Conservation (phyloP, 2,113 vertebrate species). For the Nothocercus nigrocapillus region DNA sequence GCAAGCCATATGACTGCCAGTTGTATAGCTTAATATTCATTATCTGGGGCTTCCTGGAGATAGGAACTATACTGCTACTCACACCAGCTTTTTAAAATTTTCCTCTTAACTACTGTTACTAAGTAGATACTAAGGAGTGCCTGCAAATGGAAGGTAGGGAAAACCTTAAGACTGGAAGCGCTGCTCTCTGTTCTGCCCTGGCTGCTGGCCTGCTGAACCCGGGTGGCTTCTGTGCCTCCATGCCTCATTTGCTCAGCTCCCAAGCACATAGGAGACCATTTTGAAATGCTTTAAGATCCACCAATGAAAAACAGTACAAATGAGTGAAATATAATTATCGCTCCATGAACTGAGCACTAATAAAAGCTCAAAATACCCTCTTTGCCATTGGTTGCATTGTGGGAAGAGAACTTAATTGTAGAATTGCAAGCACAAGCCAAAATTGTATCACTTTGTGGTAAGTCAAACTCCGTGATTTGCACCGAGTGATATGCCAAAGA, state of each 20-base stretch:
- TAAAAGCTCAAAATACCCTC: neutral
- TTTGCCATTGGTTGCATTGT: neutral
- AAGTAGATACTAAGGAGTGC: neutral
- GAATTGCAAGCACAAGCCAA: neutral
- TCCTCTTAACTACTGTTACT: neutral
- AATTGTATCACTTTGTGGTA: neutral
- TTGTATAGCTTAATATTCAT: neutral
- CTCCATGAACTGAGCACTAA: neutral
- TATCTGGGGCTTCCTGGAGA: neutral
- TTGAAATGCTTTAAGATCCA: neutral
- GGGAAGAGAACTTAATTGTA: neutral
- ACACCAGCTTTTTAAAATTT: neutral
- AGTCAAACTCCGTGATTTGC: neutral
- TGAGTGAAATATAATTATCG: neutral
- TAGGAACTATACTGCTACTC: neutral
- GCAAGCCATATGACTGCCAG: neutral
- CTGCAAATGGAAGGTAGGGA: neutral
- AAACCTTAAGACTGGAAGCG: neutral
- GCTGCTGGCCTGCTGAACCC: neutral
- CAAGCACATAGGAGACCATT: neutral
- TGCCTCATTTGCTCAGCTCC: neutral
- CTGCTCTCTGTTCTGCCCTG: neutral
- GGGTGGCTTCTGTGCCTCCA: neutral
- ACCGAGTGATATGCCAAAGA: neutral
- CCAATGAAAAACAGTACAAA: neutral